Evolutionary conservation across 2,113 vertebrate genomes (phyloP).

Genomic region (Corvus moneduloides): DNA sequence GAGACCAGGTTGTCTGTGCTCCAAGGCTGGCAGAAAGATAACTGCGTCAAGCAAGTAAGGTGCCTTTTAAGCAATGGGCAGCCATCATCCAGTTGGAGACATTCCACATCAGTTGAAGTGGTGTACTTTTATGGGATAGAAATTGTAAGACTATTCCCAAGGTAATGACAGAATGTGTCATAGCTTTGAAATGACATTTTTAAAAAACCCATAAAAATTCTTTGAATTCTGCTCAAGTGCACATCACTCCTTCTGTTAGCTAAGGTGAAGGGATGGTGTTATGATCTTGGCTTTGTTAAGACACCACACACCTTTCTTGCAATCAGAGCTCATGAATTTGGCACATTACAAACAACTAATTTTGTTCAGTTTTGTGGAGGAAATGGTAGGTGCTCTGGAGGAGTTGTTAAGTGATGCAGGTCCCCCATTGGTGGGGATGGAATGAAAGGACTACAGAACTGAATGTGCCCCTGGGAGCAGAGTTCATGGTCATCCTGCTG

Average conservation of each 20-base stretch:
- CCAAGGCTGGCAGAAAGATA: slow-evolving; percentile 3
- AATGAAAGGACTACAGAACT: not conserved
- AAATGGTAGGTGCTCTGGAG: not conserved
- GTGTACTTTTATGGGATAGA: not conserved
- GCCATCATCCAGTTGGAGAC: not conserved
- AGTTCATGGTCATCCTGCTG: not conserved
- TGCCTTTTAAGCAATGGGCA: not conserved
- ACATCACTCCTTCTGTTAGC: not conserved
- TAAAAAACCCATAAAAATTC: not conserved
- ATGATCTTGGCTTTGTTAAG: not conserved
- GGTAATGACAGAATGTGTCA: not conserved
- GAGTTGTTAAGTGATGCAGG: not conserved
- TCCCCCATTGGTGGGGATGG: not conserved
- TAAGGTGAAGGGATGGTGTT: not conserved
- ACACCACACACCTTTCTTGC: not conserved
- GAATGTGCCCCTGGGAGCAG: not conserved
- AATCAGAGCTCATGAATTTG: not conserved
- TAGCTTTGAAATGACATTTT: not conserved
- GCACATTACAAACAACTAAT: not conserved
- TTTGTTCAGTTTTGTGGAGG: not conserved
- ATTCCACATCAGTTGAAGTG: not conserved
- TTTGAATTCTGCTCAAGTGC: not conserved
- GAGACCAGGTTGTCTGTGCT: not conserved
- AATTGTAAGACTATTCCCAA: not conserved
- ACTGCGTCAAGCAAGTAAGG: not conserved